phyloP scores from a whole-genome alignment of 2,113 vertebrate species.

The Elachura formosa region DNA sequence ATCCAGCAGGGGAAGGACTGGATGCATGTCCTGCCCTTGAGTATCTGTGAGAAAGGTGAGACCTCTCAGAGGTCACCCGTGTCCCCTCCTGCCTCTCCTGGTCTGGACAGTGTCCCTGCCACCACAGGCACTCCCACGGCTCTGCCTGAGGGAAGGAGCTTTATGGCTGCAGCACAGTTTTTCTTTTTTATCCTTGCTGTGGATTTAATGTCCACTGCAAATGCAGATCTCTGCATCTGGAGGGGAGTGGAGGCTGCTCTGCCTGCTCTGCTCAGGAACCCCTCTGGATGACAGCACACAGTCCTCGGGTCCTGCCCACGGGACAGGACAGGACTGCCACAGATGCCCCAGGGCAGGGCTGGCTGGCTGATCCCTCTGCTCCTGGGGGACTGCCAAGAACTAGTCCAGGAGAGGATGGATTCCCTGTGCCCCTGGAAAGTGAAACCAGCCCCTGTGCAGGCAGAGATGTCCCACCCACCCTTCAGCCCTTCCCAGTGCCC shows the following conservation, averaged over 20 bases:
- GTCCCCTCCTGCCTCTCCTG: background rate
- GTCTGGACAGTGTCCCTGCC: background rate
- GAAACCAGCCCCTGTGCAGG: background rate
- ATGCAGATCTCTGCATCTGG: background rate
- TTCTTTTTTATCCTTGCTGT: background rate
- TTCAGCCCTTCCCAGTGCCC: background rate
- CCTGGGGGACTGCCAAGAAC: background rate
- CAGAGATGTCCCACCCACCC: background rate
- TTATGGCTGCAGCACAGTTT: background rate
- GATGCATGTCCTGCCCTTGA: background rate
- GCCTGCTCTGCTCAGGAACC: background rate
- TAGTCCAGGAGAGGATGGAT: background rate
- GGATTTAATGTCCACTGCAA: background rate
- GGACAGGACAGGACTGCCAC: background rate
- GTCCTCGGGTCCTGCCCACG: background rate
- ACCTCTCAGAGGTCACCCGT: background rate
- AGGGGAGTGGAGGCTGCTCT: background rate
- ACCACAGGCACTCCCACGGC: background rate
- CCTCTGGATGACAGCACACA: background rate
- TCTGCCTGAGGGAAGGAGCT: background rate
- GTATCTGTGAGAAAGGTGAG: background rate
- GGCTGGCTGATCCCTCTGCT: background rate
- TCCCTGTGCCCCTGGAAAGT: background rate
- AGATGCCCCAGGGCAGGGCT: background rate
- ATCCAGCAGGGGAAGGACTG: background rate